Evolutionary conservation across 2,888 invertebrate genomes (phyloP), one percentile per base, ranked within the genome.

Genomic region (Camponotus fellah): DNA sequence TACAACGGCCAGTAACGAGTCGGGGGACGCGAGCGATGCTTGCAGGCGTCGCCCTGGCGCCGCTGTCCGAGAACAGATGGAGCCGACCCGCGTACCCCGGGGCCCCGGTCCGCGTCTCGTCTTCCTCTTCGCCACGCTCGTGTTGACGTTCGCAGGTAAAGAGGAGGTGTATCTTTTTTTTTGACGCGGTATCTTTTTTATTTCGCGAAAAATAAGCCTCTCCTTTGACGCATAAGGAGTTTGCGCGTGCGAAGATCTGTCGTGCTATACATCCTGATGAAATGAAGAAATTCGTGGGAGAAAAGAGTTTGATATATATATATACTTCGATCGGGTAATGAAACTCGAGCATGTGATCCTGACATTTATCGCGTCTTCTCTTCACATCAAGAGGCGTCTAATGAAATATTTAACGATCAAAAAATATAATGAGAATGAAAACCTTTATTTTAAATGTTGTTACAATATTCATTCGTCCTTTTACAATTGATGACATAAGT

Each of bases 81-180:
- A 94, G 90, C 90, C 93, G 74, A 92, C 92, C 84, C 92, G 94
- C 90, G 92, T 94, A 89, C 92, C 94, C 86, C 92, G 94, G 90
- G 91, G 92, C 87, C 93, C 94, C 83, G 93, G 91, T 86, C 94
- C 95, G 68, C 93, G 94, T 87, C 92, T 95, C 68, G 86, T 95
- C 85, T 95, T 95, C 84, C 94, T 96, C 74, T 91, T 95, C 62
- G 93, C 94, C 84, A 96, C 96, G 81, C 91, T 94, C 84, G 87
- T 92, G 21, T 92, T 94, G 71, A 93, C 94, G 65, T 90, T 92
- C 66, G 93, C 94, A 92, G 94, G 94, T 94, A 93, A 93, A 26
- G 12, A 66, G 9, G 3, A 72, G 14, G 40, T 12, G 40, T 12
- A 37, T 40, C 14, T 10, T 10, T 17, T 10, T 17, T n/a, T 5